Evolutionary conservation across 2,797 vertebrate species (phyloP).

Genomic region (Sebastes miniatus): DNA sequence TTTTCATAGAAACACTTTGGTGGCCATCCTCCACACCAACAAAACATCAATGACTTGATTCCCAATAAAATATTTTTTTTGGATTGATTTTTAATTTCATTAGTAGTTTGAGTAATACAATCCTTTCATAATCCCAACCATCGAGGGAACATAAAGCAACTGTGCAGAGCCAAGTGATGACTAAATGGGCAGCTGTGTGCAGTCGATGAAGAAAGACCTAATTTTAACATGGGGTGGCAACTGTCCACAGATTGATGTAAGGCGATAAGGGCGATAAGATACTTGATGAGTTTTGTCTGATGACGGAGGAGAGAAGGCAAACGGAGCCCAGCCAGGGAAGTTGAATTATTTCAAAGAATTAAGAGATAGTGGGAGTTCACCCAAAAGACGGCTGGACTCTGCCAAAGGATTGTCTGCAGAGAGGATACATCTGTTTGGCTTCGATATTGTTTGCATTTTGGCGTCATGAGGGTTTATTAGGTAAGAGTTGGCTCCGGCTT

Average conservation of each 20-base stretch:
- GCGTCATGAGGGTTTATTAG: constrained; percentile 30
- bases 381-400: constrained; percentile 15
- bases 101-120: background rate
- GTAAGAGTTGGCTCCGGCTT: constrained; percentile 45
- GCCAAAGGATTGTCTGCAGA: constrained; percentile 20
- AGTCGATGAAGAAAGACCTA: constrained; percentile 16
- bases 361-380: constrained; percentile 7
- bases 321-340: background rate
- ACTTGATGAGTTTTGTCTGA: constrained; percentile 44
- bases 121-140: background rate
- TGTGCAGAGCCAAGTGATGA: background rate
- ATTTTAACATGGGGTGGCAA: constrained; percentile 40
- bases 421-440: constrained; percentile 34
- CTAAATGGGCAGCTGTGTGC: constrained; percentile 29
- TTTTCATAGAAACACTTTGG: background rate
- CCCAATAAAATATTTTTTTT: background rate
- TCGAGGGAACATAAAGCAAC: background rate
- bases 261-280: constrained; percentile 32
- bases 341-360: constrained; percentile 25
- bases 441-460: constrained; percentile 35
- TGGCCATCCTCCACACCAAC: background rate
- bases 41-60: background rate
- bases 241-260: constrained; percentile 41
- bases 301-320: constrained; percentile 26
- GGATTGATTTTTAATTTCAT: background rate